Conservation (phyloP, 2,888 invertebrate species). For the Opisthograptis luteolata region DNA sequence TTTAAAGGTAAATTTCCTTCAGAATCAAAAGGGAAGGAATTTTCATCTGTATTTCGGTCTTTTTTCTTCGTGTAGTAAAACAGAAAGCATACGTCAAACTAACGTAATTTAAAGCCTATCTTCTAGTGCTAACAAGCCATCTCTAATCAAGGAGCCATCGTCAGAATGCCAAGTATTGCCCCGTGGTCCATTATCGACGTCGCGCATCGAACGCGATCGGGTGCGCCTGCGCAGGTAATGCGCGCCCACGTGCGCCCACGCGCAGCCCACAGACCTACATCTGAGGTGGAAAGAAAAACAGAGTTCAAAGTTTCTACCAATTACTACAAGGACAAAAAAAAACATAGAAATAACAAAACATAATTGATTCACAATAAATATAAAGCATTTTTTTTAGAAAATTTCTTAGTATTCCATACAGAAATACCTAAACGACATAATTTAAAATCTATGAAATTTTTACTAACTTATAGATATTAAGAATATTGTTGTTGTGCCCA, state of each 20-base stretch:
- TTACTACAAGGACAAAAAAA: not conserved
- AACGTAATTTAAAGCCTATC: slow-evolving; percentile 4
- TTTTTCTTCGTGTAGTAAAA: too few species aligned
- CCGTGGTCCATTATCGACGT: not conserved
- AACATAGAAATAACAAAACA: too few species aligned
- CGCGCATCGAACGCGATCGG: slow-evolving; percentile 5
- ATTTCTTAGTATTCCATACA: too few species aligned
- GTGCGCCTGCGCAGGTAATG: slow-evolving; percentile 29
- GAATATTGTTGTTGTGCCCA: too few species aligned
- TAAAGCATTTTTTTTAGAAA: too few species aligned
- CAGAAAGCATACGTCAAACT: not conserved
- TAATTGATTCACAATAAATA: too few species aligned
- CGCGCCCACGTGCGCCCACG: slow-evolving; percentile 40
- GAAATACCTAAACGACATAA: too few species aligned
- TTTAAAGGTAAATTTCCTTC: too few species aligned
- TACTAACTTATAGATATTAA: too few species aligned
- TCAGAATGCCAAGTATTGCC: slow-evolving; percentile 7
- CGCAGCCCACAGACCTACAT: slow-evolving; percentile 31
- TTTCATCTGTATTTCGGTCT: too few species aligned
- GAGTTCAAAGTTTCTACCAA: slow-evolving; percentile 4
- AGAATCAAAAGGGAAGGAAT: too few species aligned
- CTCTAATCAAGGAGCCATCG: slow-evolving; percentile 15
- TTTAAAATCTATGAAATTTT: too few species aligned
- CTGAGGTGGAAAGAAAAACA: slow-evolving; percentile 1
- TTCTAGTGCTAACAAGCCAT: not conserved